Conservation (phyloP, 2,113 vertebrate genomes). For the Otus sunia region DNA sequence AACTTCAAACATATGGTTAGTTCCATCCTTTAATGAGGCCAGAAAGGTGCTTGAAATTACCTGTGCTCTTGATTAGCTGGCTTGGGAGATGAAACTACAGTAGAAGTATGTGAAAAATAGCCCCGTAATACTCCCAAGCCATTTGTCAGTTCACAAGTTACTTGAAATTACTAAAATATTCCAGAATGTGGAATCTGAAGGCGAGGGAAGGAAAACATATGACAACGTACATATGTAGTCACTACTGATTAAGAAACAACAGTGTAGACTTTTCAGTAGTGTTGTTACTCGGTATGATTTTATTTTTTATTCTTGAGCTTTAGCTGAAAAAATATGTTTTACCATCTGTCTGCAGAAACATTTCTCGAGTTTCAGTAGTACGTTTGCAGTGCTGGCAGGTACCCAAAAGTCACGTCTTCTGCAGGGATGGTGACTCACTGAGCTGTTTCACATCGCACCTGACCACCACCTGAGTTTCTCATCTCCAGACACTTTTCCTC, state of each 20-base stretch:
- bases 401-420: neutral
- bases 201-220: neutral
- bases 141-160: neutral
- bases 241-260: neutral
- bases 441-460: rapidly evolving
- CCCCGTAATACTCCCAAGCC: neutral
- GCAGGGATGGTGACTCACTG: neutral
- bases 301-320: neutral
- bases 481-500: neutral
- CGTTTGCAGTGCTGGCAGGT: neutral
- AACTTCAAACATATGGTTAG: neutral
- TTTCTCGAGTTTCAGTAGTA: neutral
- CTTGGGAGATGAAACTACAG: neutral
- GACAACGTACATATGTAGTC: neutral
- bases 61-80: neutral
- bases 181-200: neutral
- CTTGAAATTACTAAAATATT: neutral
- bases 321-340: neutral
- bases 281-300: neutral
- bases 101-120: neutral
- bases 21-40: neutral
- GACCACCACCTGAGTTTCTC: neutral
- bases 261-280: neutral
- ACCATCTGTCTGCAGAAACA: neutral
- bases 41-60: neutral